Evolutionary conservation across 2,797 vertebrate species (phyloP).

Genomic region (Poeciliopsis infans): DNA sequence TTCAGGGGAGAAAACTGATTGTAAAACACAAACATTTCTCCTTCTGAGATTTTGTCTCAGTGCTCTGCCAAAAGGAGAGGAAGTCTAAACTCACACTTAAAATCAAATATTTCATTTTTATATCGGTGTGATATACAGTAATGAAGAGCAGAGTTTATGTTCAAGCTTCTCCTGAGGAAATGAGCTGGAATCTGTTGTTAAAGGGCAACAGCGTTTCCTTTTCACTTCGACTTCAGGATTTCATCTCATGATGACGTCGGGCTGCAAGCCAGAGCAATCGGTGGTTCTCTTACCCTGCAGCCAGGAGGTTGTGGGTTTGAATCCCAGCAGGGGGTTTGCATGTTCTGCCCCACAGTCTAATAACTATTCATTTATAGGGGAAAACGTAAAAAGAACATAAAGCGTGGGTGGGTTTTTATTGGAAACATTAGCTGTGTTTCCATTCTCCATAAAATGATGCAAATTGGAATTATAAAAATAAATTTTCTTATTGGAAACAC

Average conservation of each 20-base stretch:
- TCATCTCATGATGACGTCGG: background rate
- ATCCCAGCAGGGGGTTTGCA: background rate
- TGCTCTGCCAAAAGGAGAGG: conserved; percentile 17
- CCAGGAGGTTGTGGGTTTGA: background rate
- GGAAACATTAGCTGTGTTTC: background rate
- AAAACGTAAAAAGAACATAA: too few species aligned
- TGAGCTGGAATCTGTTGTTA: background rate
- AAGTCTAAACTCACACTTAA: conserved; percentile 14
- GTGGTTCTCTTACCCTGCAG: background rate
- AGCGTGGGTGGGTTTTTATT: background rate
- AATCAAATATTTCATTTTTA: conserved; percentile 10
- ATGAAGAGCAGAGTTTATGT: background rate
- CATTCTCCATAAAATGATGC: too few species aligned
- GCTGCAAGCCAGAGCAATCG: too few species aligned
- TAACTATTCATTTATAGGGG: background rate
- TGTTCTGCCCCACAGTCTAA: background rate
- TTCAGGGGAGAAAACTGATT: conserved; percentile 37
- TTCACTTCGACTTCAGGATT: background rate
- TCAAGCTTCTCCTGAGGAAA: background rate
- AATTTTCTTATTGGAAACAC: too few species aligned
- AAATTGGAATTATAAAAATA: too few species aligned
- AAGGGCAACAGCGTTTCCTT: background rate
- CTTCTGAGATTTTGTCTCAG: conserved; percentile 48
- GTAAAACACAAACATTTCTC: conserved; percentile 47
- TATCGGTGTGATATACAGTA: conserved; percentile 1